Evolutionary conservation across 2,113 vertebrate species (phyloP), one percentile per base, ranked within the genome.

Genomic region (Sterna hirundo): DNA sequence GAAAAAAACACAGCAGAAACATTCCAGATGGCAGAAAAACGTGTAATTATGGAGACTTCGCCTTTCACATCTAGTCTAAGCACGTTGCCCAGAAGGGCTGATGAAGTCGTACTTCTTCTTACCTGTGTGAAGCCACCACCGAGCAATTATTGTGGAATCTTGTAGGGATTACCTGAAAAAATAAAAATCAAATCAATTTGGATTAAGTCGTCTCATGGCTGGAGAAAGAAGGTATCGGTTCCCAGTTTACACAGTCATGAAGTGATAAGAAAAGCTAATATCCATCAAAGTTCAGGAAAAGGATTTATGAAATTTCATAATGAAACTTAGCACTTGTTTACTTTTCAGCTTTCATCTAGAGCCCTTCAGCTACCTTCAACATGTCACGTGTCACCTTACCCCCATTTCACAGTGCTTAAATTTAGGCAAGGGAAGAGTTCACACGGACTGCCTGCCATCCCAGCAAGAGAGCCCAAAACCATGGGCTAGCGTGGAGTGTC

Each of bases 401-500:
- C 60, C 26, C 42, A 10, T 71, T 81, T 81, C 40, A 29, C 55
- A 27, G 18, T 0, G 0, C 65, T 55, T 71, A 69, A 60, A 64
- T 86, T 47, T 51, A 72, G 40, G 30, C 60, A 44, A 34, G 13
- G 17, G 34, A 79, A 60, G 76, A 81, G 69, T 54, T 78, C 44
- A 93, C 75, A 32, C 0, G 0, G 58, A 4, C 55, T 42, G 78
- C 40, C 78, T 87, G 66, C 49, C 44, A 42, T 25, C 29, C 27
- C 51, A 70, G 70, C 34, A 52, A 47, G 46, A 89, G 57, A 83
- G 25, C 49, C 57, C 38, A 71, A 83, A 95, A 51, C 11, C 58
- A 29, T 0, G n/a, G 38, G 3, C 49, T 15, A 32, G 60, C 2
- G 0, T 23, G 65, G 23, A 40, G 32, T 10, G 17, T 36, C 72